Conservation (phyloP, 2,888 invertebrate genomes). For the Calephelis perditalis region DNA sequence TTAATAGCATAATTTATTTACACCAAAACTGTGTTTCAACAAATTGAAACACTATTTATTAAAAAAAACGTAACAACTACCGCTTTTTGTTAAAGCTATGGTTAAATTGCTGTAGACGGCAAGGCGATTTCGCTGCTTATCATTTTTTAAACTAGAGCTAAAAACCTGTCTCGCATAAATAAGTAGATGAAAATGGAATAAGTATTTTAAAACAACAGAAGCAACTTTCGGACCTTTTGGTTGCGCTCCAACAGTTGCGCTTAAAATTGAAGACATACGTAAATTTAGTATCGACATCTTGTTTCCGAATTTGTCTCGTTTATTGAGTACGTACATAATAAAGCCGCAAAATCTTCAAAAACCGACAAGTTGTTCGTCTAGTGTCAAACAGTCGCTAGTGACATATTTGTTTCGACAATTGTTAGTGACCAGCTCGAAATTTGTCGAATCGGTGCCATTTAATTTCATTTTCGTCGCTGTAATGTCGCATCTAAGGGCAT, state of each 20-base stretch:
- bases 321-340: no score
- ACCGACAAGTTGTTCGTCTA: constrained; percentile 12
- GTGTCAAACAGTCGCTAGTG: constrained; percentile 8
- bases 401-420: constrained; percentile 4
- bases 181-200: no score
- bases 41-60: background rate
- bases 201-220: no score
- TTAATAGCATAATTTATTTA: background rate
- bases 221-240: constrained; percentile 7
- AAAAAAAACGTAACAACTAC: background rate
- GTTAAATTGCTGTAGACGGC: no score
- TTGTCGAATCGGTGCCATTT: constrained; percentile 11
- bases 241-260: constrained; percentile 1
- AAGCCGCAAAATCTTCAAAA: background rate
- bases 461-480: background rate
- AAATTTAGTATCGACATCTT: no score
- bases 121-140: no score
- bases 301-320: no score
- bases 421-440: background rate
- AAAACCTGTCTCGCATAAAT: no score
- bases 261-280: no score
- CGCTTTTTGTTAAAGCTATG: no score
- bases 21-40: background rate
- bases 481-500: background rate
- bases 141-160: no score